phyloP scores from a whole-genome alignment of 64 coral and sea anemone genomes.

The Montipora foliosa region DNA sequence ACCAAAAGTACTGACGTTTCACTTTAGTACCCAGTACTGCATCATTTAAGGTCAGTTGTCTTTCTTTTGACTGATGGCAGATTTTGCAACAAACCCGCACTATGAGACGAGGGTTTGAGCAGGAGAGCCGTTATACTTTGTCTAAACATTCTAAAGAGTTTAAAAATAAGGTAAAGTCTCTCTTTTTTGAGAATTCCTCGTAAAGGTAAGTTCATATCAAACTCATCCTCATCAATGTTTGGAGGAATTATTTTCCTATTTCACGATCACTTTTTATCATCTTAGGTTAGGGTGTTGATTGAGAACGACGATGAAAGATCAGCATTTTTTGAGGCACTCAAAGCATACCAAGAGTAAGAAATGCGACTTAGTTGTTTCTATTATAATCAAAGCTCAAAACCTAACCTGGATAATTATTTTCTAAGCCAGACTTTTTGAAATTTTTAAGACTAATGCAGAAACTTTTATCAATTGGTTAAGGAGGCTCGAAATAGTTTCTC shows the following conservation, averaged over 20 bases:
- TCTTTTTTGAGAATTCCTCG: not conserved
- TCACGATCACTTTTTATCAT: not conserved
- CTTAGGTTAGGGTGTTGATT: conserved; percentile 84
- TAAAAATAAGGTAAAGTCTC: conserved; percentile 86
- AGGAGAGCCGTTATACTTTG: conserved; percentile 82
- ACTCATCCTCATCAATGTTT: too few relatives aligned
- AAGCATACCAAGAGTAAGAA: conserved; percentile 82
- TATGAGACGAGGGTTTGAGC: conserved; percentile 86
- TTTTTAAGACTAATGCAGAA: too few relatives aligned
- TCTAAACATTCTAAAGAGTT: conserved; percentile 90
- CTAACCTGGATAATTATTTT: too few relatives aligned
- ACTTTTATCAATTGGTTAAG: too few relatives aligned
- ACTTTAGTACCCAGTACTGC: not conserved
- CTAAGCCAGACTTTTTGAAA: too few relatives aligned
- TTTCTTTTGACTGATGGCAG: not conserved
- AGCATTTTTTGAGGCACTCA: conserved; percentile 81
- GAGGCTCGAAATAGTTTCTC: too few relatives aligned
- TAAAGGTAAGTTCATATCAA: not conserved
- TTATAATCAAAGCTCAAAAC: too few relatives aligned
- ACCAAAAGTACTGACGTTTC: conserved; percentile 15
- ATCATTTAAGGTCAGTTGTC: not conserved
- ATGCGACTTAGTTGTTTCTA: too few relatives aligned
- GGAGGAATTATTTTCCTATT: too few relatives aligned
- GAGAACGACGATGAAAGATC: conserved; percentile 83
- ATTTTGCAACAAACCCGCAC: not conserved